Evolutionary conservation across 2,888 invertebrate genomes (phyloP), one percentile per base, ranked within the genome.

Genomic region (Crematogaster levior): DNA sequence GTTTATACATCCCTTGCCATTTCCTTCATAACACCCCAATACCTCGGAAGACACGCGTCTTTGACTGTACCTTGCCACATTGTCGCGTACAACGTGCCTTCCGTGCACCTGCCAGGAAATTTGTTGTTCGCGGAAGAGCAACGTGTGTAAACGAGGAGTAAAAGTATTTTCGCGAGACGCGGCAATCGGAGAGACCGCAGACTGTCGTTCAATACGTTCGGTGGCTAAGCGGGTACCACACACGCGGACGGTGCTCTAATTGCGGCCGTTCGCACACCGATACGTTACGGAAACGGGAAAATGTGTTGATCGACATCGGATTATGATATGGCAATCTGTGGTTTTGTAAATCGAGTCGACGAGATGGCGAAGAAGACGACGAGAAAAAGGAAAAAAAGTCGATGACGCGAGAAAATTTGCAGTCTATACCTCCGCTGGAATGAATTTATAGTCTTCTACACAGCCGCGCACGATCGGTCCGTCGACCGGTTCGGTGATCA

Each of bases 91-190:
- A 12, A 56, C 58, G 73, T 18, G 30, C 15, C 77, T 77, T 77
- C 77, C 68, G 68, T 7, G 56, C 77, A 79, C 70, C 77, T 79
- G 77, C 34, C 77, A 58, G 56, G 56, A 79, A 79, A 70, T 68
- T 68, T 46, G 56, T 43, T 30, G 43, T 68, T 66, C 66, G 43
- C 66, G 56, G 53, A 70, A 53, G 75, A 75, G 40, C 48, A 27
- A 37, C 43, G 56, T n/a, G 65, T 15, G 51, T n/a, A 48, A 63
- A 53, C 18, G 58, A 15, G 43, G 53, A 43, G 65, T 51, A 48
- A 75, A 77, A 68, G 40, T 77, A 43, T 68, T 68, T 68, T 77
- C 40, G 21, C 21, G 9, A 7, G 1, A 24, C 53, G 43, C 46
- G 34, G 34, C 34, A 18, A 48, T 24, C 63, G 63, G 48, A 3